Evolutionary conservation across 64 coral and sea anemone species (phyloP).

Genomic region (Montipora sp.): DNA sequence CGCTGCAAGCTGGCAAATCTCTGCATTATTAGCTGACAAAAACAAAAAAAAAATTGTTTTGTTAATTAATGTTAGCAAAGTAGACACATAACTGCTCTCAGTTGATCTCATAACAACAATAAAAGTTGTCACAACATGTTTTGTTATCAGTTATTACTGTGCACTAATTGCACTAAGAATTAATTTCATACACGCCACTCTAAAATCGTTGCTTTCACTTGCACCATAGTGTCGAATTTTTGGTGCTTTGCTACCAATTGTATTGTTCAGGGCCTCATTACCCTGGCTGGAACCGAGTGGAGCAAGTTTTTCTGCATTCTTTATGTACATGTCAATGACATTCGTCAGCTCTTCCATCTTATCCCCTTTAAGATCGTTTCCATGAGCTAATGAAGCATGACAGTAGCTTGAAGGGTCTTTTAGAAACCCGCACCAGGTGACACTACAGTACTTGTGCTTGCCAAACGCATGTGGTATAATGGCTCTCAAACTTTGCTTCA

Average conservation of each 20-base stretch:
- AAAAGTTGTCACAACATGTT: too few relatives aligned
- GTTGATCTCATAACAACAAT: too few relatives aligned
- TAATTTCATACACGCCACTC: neutral
- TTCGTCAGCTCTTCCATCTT: neutral
- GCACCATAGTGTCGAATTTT: slow-evolving; percentile 64
- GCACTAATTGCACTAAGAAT: too few relatives aligned
- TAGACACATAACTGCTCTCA: too few relatives aligned
- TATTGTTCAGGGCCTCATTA: slow-evolving; percentile 57
- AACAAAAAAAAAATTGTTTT: too few relatives aligned
- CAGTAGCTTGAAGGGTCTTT: slow-evolving; percentile 21
- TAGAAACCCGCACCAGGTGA: slow-evolving; percentile 64
- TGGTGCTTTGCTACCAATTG: slow-evolving; percentile 49
- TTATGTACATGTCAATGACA: neutral
- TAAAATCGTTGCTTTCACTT: slow-evolving; percentile 39
- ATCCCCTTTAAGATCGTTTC: slow-evolving; percentile 13
- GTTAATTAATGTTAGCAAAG: too few relatives aligned
- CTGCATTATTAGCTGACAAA: too few relatives aligned
- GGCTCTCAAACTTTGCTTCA: slow-evolving; percentile 24
- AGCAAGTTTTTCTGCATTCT: slow-evolving; percentile 45
- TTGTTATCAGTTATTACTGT: too few relatives aligned
- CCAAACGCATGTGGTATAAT: slow-evolving; percentile 71
- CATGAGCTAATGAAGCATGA: slow-evolving; percentile 7
- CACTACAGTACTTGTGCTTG: slow-evolving; percentile 29
- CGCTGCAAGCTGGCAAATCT: too few relatives aligned
- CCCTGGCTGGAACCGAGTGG: slow-evolving; percentile 38